A percentile compares a stretch with the other conserved stretches of the same genome.
These are phyloP conservation scores for Trichomycterus rosablanca DNA, from an alignment of 2,113 vertebrate genomes.

Conservation along the genomic window DNA sequence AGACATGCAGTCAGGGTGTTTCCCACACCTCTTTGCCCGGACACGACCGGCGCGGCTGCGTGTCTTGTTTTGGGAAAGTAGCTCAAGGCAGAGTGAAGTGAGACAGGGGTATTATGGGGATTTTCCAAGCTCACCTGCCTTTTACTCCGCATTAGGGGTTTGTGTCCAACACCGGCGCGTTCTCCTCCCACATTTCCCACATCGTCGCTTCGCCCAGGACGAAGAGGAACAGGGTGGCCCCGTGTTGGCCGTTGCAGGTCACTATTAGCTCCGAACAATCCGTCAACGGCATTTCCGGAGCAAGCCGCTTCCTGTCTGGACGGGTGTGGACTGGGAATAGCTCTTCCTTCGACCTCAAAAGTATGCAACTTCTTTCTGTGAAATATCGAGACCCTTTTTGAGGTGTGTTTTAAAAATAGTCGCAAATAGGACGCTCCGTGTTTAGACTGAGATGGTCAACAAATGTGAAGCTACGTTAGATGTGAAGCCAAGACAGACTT, in stretches of 20 bases:
- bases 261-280: constrained; percentile 51
- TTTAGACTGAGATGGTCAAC: no score
- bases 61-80: no score
- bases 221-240: constrained; percentile 21
- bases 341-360: no score
- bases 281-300: constrained; percentile 53
- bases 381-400: no score
- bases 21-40: not conserved
- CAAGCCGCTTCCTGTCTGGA: constrained; percentile 51
- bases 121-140: constrained; percentile 18
- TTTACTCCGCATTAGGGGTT: not conserved
- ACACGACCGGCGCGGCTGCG: not conserved
- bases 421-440: no score
- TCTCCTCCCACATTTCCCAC: constrained; percentile 30
- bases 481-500: no score
- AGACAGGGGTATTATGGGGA: constrained; percentile 11
- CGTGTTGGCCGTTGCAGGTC: constrained; percentile 41
- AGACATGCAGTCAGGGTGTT: no score
- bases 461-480: no score
- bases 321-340: constrained; percentile 47
- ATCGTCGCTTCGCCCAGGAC: constrained; percentile 12
- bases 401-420: no score
- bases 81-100: not conserved
- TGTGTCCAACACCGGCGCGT: no score
- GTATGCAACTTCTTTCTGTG: no score